These are phyloP conservation scores for Drosophila bifasciata DNA, from an alignment of 1,140 invertebrate species.

Conservation along the genomic window DNA sequence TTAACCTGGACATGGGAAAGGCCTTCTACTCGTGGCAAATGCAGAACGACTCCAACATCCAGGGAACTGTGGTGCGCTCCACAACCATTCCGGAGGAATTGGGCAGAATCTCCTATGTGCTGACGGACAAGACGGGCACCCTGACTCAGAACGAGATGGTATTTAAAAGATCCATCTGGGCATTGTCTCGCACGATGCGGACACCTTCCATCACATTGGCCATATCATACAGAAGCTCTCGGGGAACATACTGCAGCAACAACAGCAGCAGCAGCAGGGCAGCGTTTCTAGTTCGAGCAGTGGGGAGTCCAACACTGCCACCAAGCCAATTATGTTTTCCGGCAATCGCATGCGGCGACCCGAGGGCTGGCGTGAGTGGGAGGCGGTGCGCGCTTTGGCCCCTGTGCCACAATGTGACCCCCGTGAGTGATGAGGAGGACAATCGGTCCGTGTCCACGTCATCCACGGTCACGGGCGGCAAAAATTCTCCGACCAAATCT, in stretches of 20 bases:
- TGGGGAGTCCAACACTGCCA: slow-evolving; percentile 77
- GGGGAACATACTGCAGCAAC: slow-evolving; percentile 54
- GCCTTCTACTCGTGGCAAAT: slow-evolving; percentile 98
- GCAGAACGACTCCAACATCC: slow-evolving; percentile 95
- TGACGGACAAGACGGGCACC: slow-evolving; percentile 99
- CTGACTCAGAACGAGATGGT: slow-evolving; percentile 99
- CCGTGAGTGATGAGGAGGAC: slow-evolving; percentile 92
- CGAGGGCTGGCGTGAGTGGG: slow-evolving; percentile 92
- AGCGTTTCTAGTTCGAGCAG: slow-evolving; percentile 63
- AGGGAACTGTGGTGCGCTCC: slow-evolving; percentile 97
- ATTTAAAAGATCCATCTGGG: slow-evolving; percentile 97
- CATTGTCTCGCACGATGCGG: slow-evolving; percentile 93
- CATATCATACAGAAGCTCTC: slow-evolving; percentile 84
- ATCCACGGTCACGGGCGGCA: slow-evolving; percentile 83
- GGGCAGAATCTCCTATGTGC: slow-evolving; percentile 96
- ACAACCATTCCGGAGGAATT: slow-evolving; percentile 99
- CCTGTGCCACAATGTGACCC: slow-evolving; percentile 99
- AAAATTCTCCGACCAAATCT: slow-evolving; percentile 81
- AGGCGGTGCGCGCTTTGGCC: slow-evolving; percentile 97
- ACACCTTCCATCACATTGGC: slow-evolving; percentile 88
- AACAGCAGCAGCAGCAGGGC: slow-evolving; percentile 61
- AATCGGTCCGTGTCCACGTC: slow-evolving; percentile 87
- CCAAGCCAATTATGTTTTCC: slow-evolving; percentile 71
- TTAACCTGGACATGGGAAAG: slow-evolving; percentile 99
- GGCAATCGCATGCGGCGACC: slow-evolving; percentile 86